Percentiles rank a stretch among this genome's conserved stretches.
phyloP scores from a whole-genome alignment of 2,797 vertebrate genomes.

The Xiphorhynchus erythropygius region DNA sequence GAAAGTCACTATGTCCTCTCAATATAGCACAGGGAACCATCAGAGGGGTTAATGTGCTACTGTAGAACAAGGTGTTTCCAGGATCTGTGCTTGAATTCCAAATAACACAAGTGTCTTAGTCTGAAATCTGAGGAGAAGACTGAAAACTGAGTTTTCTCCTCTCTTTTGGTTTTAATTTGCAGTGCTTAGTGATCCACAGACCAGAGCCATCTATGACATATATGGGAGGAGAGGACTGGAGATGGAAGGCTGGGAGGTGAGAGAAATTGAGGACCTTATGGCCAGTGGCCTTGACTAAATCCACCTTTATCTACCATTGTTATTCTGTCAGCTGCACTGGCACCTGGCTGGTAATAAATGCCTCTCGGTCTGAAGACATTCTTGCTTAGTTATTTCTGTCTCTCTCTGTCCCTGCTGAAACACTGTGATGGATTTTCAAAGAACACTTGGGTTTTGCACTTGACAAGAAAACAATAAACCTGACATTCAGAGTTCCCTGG shows the following conservation, averaged over 20 bases:
- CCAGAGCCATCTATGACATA: conserved; percentile 97
- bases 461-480: conserved; percentile 11
- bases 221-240: conserved; percentile 97
- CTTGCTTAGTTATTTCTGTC: background rate
- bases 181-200: conserved; percentile 97
- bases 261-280: background rate
- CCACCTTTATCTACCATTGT: background rate
- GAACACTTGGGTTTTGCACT: background rate
- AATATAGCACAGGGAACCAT: background rate
- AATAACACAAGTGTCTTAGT: background rate
- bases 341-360: background rate
- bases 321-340: background rate
- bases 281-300: background rate
- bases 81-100: background rate
- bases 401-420: background rate
- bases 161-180: conserved; percentile 62
- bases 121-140: background rate
- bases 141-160: background rate
- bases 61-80: background rate
- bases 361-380: background rate
- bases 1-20: background rate
- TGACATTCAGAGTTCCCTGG: conserved; percentile 8
- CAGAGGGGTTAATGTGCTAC: background rate
- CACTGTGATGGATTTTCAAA: background rate
- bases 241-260: conserved; percentile 99